Evolutionary conservation across 2,888 invertebrate species (phyloP), one percentile per base, ranked within the genome.

Genomic region (Elysia crispata): DNA sequence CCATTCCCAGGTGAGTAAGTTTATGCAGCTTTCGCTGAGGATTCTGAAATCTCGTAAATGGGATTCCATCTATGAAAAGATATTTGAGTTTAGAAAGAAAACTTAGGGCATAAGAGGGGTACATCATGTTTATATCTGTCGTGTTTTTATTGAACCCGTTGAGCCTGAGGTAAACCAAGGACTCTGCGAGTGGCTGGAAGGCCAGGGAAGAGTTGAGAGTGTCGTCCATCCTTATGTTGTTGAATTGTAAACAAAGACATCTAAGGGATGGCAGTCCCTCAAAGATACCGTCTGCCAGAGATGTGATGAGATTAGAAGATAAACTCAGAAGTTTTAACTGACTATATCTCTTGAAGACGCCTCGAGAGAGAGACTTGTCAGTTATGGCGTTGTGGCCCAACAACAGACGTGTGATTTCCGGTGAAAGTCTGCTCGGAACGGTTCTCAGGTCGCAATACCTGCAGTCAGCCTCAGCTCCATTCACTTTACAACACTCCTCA

Each of bases 81-180:
- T 5, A 8, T 31, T 31, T 54, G 6, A 81, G 60, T 11, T 62
- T 49, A 20, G 20, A 30, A 23, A 81, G 73, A 13, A 66, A 41
- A 31, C 77, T 75, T 54, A 81, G 25, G 0, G 81, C 77, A 1
- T 74, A 30, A 33, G 77, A 77, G 18, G 81, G 81, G 66, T 81
- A 81, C 15, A 31, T 41, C 15, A 41, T 6, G 41, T 41, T 41
- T 11, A 41, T 11, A 41, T 41, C 5, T 3, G n/a, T 18, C 11
- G 20, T 28, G 50, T 67, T 54, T 13, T 66, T 67, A 31, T 57
- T 75, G 41, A 75, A 75, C 23, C 62, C 33, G 28, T 79, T 75
- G 1, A 79, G 50, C 28, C 74, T 25, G 15, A 79, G 66, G 8
- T 11, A 25, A n/a, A 54, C 25, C 5, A 79, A n/a, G 0, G 75